These are phyloP conservation scores for Caenorhabditis imperialis DNA, from an alignment of 2,888 invertebrate species.

Conservation along the genomic window DNA sequence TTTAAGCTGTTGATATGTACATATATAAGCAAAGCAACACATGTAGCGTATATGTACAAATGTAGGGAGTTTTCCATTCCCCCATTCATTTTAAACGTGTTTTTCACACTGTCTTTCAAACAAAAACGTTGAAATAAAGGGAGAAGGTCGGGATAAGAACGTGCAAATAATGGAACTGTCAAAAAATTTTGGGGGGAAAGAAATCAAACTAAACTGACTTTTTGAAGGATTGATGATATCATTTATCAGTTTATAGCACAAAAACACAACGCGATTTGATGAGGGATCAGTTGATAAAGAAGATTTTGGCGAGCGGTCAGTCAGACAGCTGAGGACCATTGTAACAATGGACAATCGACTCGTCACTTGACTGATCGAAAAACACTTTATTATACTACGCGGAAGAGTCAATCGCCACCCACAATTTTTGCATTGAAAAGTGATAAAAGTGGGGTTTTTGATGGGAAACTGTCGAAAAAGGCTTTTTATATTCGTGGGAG, in stretches of 20 bases:
- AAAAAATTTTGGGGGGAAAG: slow-evolving; percentile 25
- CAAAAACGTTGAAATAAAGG: too few relatives aligned
- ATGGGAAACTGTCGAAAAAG: too few relatives aligned
- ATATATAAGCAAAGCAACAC: slow-evolving; percentile 16
- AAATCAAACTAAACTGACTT: too few relatives aligned
- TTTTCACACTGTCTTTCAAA: too few relatives aligned
- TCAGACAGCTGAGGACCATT: slow-evolving; percentile 22
- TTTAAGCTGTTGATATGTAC: slow-evolving; percentile 51
- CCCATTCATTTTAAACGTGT: too few relatives aligned
- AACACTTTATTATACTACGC: slow-evolving; percentile 28
- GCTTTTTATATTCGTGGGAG: too few relatives aligned
- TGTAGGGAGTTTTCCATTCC: slow-evolving; percentile 1
- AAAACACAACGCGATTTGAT: slow-evolving; percentile 17
- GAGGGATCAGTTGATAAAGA: slow-evolving; percentile 49
- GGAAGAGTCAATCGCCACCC: not conserved
- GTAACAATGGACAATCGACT: slow-evolving; percentile 44
- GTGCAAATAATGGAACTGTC: slow-evolving; percentile 38
- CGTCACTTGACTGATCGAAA: slow-evolving; percentile 41
- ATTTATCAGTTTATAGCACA: too few relatives aligned
- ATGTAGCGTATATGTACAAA: slow-evolving; percentile 16
- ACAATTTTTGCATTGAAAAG: not conserved
- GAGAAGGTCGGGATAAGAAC: not conserved
- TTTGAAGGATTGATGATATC: too few relatives aligned
- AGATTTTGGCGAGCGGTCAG: slow-evolving; percentile 17
- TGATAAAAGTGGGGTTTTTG: too few relatives aligned